Evolutionary conservation across 2,113 vertebrate genomes (phyloP), one percentile per base, ranked within the genome.

Genomic region (Puma concolor): DNA sequence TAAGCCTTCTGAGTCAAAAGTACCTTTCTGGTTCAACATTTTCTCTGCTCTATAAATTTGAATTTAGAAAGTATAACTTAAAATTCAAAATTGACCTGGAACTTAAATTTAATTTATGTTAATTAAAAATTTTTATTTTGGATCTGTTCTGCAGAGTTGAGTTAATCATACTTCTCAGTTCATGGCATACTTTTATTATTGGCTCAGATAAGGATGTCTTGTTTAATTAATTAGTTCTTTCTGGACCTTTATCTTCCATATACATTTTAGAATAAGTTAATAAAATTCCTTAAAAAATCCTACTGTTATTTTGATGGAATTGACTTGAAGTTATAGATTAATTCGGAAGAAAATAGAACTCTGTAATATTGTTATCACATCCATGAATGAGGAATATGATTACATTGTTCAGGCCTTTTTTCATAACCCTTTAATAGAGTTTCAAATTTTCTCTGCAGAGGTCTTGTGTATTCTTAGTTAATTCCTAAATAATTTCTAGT

Each of bases 51-150:
- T 72, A 63, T 38, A 72, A 48, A 74, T 60, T 91, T 63, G 33
- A 96, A 94, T 97, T 95, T 87, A 79, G 16, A 74, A 92, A 44
- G 52, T 90, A n/a, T 72, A 41, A 85, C 19, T 81, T 93, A 89
- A 79, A 96, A 19, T 25, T n/a, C 7, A 0, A 94, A 94, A 82
- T 52, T 88, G 77, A 94, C 36, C 92, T 95, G 66, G 38, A 91
- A 88, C 66, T 69, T 60, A 80, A 72, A 50, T 27, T 77, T 77
- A 31, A 48, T 77, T 52, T 52, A 23, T 71, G 36, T 69, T 67
- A 67, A 69, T 95, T 74, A 63, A 71, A 87, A 64, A 4, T 21
- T 66, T 31, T 67, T 87, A 50, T 81, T 85, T 97, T 57, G 29
- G 25, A 36, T 93, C 25, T 60, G 7, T 91, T 93, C 54, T 69